Evolutionary conservation across 1,140 invertebrate species (phyloP).

Genomic region (Copidosoma floridanum): DNA sequence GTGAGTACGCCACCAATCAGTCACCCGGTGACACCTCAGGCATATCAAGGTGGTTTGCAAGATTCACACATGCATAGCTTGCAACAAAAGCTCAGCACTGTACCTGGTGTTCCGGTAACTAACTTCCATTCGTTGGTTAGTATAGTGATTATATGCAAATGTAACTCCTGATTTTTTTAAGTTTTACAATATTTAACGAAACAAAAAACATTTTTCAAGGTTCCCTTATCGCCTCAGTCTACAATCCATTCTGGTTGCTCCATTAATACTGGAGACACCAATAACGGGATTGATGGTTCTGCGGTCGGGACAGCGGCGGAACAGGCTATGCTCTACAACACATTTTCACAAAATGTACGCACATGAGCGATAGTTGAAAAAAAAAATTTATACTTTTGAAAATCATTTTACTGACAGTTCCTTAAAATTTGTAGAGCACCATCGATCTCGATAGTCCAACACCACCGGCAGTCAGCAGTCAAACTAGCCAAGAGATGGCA

Average conservation of each 20-base stretch:
- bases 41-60: conserved; percentile 51
- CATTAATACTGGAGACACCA: conserved; percentile 24
- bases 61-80: conserved; percentile 62
- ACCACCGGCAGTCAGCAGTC: conserved; percentile 21
- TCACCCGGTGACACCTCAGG: conserved; percentile 62
- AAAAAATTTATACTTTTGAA: too few species aligned
- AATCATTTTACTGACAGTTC: too few species aligned
- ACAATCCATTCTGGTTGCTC: conserved; percentile 46
- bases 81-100: conserved; percentile 62
- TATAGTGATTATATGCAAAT: too few species aligned
- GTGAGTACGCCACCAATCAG: conserved; percentile 55
- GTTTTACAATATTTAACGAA: too few species aligned
- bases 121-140: conserved; percentile 46
- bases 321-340: conserved; percentile 25
- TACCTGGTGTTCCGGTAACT: conserved; percentile 48
- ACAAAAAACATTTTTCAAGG: conserved; percentile 46
- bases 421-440: not conserved
- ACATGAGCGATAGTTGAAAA: too few species aligned
- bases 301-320: conserved; percentile 8
- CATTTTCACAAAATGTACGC: conserved; percentile 33
- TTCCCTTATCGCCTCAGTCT: conserved; percentile 56
- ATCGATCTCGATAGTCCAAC: conserved; percentile 44
- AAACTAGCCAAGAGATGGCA: conserved; percentile 41
- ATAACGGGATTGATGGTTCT: conserved; percentile 5
- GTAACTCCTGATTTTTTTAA: not conserved